Base-by-base conservation (phyloP, 2,888 invertebrate genomes). In the Julus scanicus region DNA sequence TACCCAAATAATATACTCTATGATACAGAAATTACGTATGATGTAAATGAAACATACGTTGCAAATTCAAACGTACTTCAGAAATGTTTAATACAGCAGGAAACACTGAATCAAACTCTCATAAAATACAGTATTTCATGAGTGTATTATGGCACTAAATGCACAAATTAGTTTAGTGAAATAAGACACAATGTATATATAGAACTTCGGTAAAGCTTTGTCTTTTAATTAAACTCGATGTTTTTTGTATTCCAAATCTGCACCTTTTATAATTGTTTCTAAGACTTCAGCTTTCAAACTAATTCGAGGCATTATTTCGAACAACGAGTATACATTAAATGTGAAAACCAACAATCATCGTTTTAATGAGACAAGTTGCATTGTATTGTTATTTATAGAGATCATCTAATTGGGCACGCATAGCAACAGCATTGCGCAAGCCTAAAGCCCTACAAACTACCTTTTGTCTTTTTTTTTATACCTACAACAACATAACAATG, bases 341-440 rank as follows among this genome's bases (percentile, higher is more conserved):
- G 37, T 29, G 37, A 80, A 80, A 80, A 80, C 80, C 80, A 80
- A 80, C 80, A 80, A 80, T 80, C 80, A 80, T 80, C 80, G 80
- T 80, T 80, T 85, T 85, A 85, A 44, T 85, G 49, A 85, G 85
- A 49, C 85, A 85, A 85, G 15, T 85, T 85, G 44, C 85, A 85
- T 85, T 85, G 49, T 49, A 85, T 85, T 85, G 85, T 85, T 85
- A 39, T 80, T 80, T 80, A 85, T 85, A 85, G 49, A 85, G 85
- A 85, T 85, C 85, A 85, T 85, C 85, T 85, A 85, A 85, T 85
- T 85, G 85, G 48, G 49, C 85, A 85, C 85, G 85, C 85, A 85
- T 85, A 85, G 85, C 85, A 85, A 85, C 85, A 85, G 49, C n/a
- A 85, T 49, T 85, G 49, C 85, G 49, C 85, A 85, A 85, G 29